A percentile compares a stretch with the other conserved stretches of the same genome.
These are phyloP conservation scores for Cebidichthys violaceus DNA, from an alignment of 2,113 vertebrate species.

Conservation along the genomic window DNA sequence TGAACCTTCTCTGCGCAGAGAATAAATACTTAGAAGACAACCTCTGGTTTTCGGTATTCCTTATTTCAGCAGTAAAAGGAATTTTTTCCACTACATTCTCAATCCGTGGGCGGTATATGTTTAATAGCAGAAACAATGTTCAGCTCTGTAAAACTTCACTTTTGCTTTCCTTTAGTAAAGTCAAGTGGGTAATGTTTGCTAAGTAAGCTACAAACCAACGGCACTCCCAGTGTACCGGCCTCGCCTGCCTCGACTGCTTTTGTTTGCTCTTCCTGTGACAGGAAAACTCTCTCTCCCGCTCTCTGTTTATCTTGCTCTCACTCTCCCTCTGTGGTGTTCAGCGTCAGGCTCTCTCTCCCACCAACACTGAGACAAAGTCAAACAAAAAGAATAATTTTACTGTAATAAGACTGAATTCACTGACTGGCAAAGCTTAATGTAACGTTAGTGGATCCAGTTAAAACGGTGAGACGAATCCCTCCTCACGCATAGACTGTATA, in stretches of 20 bases:
- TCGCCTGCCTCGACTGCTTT: slow-evolving; percentile 32
- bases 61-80: too few species aligned
- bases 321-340: not conserved
- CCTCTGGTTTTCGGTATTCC: too few species aligned
- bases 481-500: too few species aligned
- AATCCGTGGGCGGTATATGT: too few species aligned
- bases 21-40: too few species aligned
- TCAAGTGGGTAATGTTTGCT: slow-evolving; percentile 67
- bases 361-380: not conserved
- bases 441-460: slow-evolving; percentile 27
- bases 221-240: slow-evolving; percentile 58
- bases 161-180: slow-evolving; percentile 21
- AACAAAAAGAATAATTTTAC: not conserved
- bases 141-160: not conserved
- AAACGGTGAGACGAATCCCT: slow-evolving; percentile 33
- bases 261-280: slow-evolving; percentile 73
- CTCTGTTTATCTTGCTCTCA: not conserved
- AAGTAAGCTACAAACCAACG: slow-evolving; percentile 48
- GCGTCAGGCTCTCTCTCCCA: slow-evolving; percentile 11
- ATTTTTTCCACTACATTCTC: too few species aligned
- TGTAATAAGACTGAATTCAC: slow-evolving; percentile 11
- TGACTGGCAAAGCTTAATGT: not conserved
- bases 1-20: too few species aligned
- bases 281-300: slow-evolving; percentile 32
- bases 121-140: not conserved